Evolutionary conservation across 2,797 vertebrate species (phyloP).

Genomic region (Dryobates pubescens): DNA sequence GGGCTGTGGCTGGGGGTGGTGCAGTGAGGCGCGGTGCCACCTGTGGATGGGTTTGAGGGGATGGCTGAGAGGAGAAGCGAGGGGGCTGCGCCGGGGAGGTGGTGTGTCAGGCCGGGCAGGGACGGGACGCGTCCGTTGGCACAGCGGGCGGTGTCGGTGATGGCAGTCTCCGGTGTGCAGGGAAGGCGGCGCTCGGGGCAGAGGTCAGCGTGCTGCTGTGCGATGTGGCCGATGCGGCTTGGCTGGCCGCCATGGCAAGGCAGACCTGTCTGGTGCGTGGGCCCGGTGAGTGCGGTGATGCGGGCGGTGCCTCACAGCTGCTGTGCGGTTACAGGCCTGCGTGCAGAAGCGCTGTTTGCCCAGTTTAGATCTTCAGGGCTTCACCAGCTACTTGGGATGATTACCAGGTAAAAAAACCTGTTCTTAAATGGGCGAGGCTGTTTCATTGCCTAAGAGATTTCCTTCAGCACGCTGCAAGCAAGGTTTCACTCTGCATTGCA

Average conservation of each 20-base stretch:
- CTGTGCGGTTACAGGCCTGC: background rate
- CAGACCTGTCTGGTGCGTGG: conserved; percentile 91
- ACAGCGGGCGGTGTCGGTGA: background rate
- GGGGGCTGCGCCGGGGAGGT: background rate
- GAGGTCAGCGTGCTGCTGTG: conserved; percentile 90
- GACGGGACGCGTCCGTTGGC: background rate
- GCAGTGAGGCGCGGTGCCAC: background rate
- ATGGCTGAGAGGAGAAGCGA: background rate
- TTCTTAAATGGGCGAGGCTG: background rate
- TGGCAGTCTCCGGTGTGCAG: conserved; percentile 73
- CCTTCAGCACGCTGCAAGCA: background rate
- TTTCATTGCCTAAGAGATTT: background rate
- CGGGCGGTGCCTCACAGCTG: background rate
- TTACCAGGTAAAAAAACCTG: background rate
- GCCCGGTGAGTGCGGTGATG: conserved; percentile 86
- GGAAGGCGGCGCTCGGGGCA: conserved; percentile 83
- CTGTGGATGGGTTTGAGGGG: background rate
- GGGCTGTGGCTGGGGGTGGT: background rate
- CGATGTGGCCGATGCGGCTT: conserved; percentile 86
- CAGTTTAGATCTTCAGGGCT: background rate
- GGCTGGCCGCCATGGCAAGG: conserved; percentile 91
- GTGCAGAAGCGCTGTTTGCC: background rate
- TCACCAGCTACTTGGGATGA: background rate
- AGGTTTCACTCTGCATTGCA: background rate
- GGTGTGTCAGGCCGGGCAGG: background rate